Conservation (phyloP, 2,113 vertebrate species). For the Phoenicopterus ruber region DNA sequence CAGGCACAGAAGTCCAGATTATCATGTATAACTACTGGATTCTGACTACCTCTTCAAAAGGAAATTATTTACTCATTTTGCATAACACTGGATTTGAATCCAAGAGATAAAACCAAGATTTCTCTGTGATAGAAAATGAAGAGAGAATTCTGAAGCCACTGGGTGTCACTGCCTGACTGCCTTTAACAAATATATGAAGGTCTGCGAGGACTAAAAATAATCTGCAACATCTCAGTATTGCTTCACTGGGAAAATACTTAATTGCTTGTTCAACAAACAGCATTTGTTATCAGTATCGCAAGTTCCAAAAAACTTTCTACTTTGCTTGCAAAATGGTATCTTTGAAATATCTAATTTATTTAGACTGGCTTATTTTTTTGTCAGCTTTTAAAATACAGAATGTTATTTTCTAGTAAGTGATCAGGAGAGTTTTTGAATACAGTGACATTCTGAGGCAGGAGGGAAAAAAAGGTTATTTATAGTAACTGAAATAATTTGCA, state of each 20-base stretch:
- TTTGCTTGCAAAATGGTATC: background rate
- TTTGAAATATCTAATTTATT: background rate
- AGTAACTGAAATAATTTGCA: background rate
- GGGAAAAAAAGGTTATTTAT: background rate
- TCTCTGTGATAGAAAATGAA: background rate
- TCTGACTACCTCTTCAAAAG: background rate
- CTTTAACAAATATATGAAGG: background rate
- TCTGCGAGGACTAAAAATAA: background rate
- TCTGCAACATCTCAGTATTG: background rate
- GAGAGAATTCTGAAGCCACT: constrained; percentile 29
- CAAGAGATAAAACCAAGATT: background rate
- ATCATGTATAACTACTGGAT: background rate
- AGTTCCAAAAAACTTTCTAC: background rate
- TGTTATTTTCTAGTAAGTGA: background rate
- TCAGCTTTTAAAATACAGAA: background rate
- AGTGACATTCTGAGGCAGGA: background rate
- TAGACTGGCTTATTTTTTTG: background rate
- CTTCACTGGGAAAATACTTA: constrained; percentile 36
- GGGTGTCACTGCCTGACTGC: constrained; percentile 62
- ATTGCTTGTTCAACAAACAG: constrained; percentile 18
- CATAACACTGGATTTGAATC: background rate
- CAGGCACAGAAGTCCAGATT: background rate
- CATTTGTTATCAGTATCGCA: background rate
- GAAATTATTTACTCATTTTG: background rate
- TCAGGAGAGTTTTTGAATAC: background rate